Percentiles rank a stretch among this genome's conserved stretches.
phyloP scores from a whole-genome alignment of 1,140 invertebrate genomes.

The Probaryconus sp. region DNA sequence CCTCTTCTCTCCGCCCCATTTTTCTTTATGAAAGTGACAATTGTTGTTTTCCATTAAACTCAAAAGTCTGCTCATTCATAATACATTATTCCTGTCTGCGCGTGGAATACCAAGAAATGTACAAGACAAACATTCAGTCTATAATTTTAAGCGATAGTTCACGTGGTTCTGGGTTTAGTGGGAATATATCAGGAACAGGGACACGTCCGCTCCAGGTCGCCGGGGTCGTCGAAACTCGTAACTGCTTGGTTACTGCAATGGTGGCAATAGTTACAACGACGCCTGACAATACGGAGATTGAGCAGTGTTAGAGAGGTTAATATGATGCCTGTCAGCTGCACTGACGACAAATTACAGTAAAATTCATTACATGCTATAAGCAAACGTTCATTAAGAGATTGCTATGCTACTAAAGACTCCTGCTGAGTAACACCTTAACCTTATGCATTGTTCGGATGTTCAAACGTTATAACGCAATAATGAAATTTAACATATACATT shows the following conservation, averaged over 20 bases:
- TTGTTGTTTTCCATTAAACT: too few relatives aligned
- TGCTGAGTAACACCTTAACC: slow-evolving; percentile 2
- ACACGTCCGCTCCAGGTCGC: slow-evolving; percentile 64
- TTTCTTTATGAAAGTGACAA: too few relatives aligned
- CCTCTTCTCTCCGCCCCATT: too few relatives aligned
- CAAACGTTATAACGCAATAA: slow-evolving; percentile 17
- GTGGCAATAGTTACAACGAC: slow-evolving; percentile 59
- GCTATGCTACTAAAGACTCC: slow-evolving; percentile 4
- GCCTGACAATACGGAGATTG: slow-evolving; percentile 63
- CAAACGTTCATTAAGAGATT: slow-evolving; percentile 52
- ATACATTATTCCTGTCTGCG: too few relatives aligned
- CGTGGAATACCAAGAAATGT: too few relatives aligned
- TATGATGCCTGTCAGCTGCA: slow-evolving; percentile 40
- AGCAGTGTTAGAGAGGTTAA: slow-evolving; percentile 22
- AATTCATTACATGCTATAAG: slow-evolving; percentile 45
- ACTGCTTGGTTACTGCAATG: slow-evolving; percentile 60
- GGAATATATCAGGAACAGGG: slow-evolving; percentile 66
- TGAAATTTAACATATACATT: slow-evolving; percentile 44
- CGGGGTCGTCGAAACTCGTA: slow-evolving; percentile 62
- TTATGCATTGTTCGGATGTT: slow-evolving; percentile 31
- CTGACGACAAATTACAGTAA: slow-evolving; percentile 40
- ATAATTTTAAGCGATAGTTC: slow-evolving; percentile 24
- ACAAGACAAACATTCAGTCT: slow-evolving; percentile 23
- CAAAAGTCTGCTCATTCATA: too few relatives aligned
- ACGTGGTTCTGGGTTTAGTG: slow-evolving; percentile 18